These are phyloP conservation scores for Hephaestus fuliginosus DNA, from an alignment of 2,797 vertebrate species.

Conservation along the genomic window DNA sequence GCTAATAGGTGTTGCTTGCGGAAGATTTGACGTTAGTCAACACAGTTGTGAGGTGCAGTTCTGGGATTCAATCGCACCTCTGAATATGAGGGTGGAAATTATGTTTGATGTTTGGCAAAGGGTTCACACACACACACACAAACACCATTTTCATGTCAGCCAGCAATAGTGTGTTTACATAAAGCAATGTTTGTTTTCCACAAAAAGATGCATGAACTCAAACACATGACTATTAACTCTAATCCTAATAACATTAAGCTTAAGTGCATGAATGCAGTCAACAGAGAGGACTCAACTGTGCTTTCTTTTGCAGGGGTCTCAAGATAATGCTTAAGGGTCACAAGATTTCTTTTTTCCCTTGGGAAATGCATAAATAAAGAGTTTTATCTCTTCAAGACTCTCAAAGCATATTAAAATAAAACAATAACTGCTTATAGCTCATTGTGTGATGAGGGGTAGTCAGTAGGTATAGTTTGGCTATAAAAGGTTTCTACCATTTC, in stretches of 20 bases:
- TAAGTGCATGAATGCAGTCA: not conserved
- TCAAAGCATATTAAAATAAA: conserved; percentile 1
- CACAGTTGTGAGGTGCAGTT: conserved; percentile 53
- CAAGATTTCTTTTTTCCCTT: no score
- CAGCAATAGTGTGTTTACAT: not conserved
- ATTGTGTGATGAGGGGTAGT: not conserved
- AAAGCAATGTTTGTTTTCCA: not conserved
- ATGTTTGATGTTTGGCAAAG: conserved; percentile 69
- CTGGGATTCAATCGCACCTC: conserved; percentile 61
- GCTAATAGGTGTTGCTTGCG: conserved; percentile 69
- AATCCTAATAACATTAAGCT: not conserved
- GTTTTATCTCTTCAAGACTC: not conserved
- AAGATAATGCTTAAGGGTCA: not conserved
- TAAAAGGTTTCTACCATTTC: not conserved
- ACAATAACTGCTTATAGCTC: not conserved
- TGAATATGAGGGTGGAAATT: conserved; percentile 53
- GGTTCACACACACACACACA: conserved; percentile 9
- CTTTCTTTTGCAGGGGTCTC: not conserved
- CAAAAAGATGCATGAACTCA: conserved; percentile 10
- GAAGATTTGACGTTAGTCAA: conserved; percentile 62
- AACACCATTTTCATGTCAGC: not conserved
- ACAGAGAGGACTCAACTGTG: not conserved
- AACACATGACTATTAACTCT: not conserved
- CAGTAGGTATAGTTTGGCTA: not conserved
- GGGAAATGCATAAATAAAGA: not conserved